A percentile compares a stretch with the other conserved stretches of the same genome.
These are phyloP conservation scores for Onychomys leucogaster DNA, from an alignment of 2,797 vertebrate species.

Conservation along the genomic window DNA sequence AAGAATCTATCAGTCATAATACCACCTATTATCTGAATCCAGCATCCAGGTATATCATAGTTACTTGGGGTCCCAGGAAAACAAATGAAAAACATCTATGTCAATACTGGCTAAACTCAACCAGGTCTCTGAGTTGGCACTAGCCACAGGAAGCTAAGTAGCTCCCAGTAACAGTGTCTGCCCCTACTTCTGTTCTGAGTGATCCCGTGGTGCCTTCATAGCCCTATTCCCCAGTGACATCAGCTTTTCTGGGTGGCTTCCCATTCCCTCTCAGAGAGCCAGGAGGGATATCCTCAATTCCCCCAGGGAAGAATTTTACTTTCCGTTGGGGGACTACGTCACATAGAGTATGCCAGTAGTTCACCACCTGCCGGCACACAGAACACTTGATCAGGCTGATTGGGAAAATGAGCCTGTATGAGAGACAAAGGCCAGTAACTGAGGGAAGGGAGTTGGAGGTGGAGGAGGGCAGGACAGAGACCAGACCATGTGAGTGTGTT, in stretches of 20 bases:
- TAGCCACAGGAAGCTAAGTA: not conserved
- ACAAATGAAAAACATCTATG: not conserved
- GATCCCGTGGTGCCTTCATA: not conserved
- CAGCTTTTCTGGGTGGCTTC: not conserved
- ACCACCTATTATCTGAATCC: not conserved
- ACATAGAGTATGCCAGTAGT: not conserved
- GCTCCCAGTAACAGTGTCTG: not conserved
- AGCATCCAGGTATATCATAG: not conserved
- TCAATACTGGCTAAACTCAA: not conserved
- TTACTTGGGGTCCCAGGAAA: not conserved
- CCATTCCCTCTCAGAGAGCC: not conserved
- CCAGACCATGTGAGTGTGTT: not conserved
- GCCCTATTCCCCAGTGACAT: not conserved
- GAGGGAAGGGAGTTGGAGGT: not conserved
- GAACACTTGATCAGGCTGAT: not conserved
- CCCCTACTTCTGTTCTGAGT: too few relatives aligned
- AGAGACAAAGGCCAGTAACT: not conserved
- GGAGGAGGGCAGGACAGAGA: not conserved
- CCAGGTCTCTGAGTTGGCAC: not conserved
- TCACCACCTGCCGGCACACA: slow-evolving; percentile 61
- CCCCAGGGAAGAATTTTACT: not conserved
- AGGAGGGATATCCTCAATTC: not conserved
- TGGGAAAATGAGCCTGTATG: not conserved
- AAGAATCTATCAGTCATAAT: not conserved
- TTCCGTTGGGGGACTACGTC: not conserved